Evolutionary conservation across 2,888 invertebrate genomes (phyloP).

Genomic region (Psylliodes chrysocephalus): DNA sequence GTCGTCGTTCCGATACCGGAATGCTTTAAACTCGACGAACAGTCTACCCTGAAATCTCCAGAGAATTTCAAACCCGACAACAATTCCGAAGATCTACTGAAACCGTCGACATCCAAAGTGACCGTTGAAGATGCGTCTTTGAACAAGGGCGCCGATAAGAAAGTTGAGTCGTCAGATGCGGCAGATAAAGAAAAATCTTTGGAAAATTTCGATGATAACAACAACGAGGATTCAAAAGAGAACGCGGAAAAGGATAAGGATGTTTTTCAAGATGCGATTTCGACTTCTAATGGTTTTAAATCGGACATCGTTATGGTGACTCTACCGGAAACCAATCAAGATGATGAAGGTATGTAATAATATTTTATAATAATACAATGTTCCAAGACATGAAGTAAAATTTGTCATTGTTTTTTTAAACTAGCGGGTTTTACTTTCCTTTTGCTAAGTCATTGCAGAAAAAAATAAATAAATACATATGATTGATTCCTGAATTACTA

Average conservation of each 20-base stretch:
- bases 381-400: no score
- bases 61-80: no score
- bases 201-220: constrained; percentile 49
- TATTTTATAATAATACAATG: no score
- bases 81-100: neutral
- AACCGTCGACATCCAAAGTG: neutral
- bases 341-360: constrained; percentile 42
- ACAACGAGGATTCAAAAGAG: constrained; percentile 45
- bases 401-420: no score
- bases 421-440: no score
- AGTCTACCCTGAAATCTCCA: no score
- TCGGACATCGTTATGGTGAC: constrained; percentile 51
- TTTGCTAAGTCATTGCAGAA: no score
- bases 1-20: constrained; percentile 56
- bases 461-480: no score
- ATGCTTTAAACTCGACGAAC: constrained; percentile 35
- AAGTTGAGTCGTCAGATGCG: no score
- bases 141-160: no score
- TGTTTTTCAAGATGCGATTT: constrained; percentile 28
- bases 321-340: constrained; percentile 47
- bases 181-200: constrained; percentile 26
- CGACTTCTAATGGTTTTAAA: constrained; percentile 42
- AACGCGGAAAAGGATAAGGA: constrained; percentile 38
- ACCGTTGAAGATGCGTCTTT: constrained; percentile 3
- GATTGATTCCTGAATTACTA: no score